phyloP scores from a whole-genome alignment of 1,140 invertebrate genomes.

The Ceratina japonica region DNA sequence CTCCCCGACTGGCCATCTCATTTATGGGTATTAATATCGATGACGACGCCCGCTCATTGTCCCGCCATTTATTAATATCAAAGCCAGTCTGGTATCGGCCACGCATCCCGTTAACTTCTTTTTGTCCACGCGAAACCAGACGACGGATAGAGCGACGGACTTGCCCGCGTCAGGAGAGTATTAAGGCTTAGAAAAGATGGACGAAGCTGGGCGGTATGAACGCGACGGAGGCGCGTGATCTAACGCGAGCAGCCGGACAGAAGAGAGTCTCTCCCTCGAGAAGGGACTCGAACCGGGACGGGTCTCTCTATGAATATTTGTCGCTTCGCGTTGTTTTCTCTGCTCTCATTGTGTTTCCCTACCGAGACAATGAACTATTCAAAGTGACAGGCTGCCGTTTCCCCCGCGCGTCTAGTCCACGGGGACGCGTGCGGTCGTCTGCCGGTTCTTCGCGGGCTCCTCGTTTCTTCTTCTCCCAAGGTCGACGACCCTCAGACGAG shows the following conservation, averaged over 20 bases:
- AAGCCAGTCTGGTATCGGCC: slow-evolving; percentile 30
- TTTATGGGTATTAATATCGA: slow-evolving; percentile 4
- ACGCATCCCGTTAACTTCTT: slow-evolving; percentile 7
- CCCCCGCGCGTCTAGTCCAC: neutral
- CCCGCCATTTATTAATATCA: slow-evolving; percentile 22
- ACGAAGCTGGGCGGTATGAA: neutral
- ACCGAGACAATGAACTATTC: slow-evolving; percentile 38
- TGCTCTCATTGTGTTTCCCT: slow-evolving; percentile 5
- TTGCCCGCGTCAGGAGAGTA: neutral
- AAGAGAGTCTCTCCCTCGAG: neutral
- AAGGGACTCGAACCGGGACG: slow-evolving; percentile 14
- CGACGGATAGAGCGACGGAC: neutral
- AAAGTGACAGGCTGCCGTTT: slow-evolving; percentile 10
- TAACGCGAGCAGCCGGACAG: neutral
- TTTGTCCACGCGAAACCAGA: neutral
- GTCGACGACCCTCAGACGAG: slow-evolving; percentile 21
- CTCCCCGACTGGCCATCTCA: neutral
- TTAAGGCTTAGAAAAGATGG: neutral
- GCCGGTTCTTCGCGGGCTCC: slow-evolving; percentile 10
- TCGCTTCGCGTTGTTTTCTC: slow-evolving; percentile 39
- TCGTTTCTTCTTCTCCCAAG: slow-evolving; percentile 6
- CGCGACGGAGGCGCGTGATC: neutral
- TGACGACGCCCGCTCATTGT: neutral
- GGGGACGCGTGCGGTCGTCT: slow-evolving; percentile 1
- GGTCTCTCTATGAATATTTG: slow-evolving; percentile 43